Base-by-base conservation (phyloP, 2,888 invertebrate species). In the Tryphoninae sp. region DNA sequence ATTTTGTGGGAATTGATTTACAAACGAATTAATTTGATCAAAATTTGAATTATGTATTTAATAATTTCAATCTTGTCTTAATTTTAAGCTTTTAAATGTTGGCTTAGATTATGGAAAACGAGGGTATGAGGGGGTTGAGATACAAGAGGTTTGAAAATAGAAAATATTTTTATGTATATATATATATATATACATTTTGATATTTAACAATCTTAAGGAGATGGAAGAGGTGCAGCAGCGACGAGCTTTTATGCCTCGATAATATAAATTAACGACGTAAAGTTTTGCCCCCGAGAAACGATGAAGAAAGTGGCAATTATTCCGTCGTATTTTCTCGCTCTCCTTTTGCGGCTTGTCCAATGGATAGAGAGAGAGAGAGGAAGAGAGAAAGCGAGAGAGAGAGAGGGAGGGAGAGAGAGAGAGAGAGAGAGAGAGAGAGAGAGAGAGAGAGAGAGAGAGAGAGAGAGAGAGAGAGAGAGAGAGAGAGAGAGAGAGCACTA, bases 261-360 rank as follows among this genome's bases (percentile, higher is more conserved):
- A 33, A 61, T 61, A 61, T n/a, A 61, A 11, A 23, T 59, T 13
- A 72, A 73, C 40, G 53, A 53, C 11, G 1, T 65, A 45, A 62
- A 72, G 22, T 55, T 72, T 78, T 65, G 16, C 11, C 22, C 13
- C 33, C 11, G 64, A 16, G 68, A 16, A 45, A 71, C 40, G 76
- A 53, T 40, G 22, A 64, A 78, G 33, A 26, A 59, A 73, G 73
- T 64, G 71, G 65, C 65, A 83, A 84, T 82, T 81, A 83, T 88
- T 88, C 87, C 87, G 88, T 87, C 23, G 16, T 51, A 67, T 23
- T 26, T 67, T 9, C 51, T 51, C 67, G 40, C 1, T 67, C 51
- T 45, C n/a, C 87, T 87, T 73, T 84, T 78, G 81, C 81, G 86
- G 26, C 26, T 13, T 61, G 7, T 6, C 33, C 33, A 33, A 33